phyloP scores from a whole-genome alignment of 2,888 invertebrate genomes.

The Sialis fuliginosa region DNA sequence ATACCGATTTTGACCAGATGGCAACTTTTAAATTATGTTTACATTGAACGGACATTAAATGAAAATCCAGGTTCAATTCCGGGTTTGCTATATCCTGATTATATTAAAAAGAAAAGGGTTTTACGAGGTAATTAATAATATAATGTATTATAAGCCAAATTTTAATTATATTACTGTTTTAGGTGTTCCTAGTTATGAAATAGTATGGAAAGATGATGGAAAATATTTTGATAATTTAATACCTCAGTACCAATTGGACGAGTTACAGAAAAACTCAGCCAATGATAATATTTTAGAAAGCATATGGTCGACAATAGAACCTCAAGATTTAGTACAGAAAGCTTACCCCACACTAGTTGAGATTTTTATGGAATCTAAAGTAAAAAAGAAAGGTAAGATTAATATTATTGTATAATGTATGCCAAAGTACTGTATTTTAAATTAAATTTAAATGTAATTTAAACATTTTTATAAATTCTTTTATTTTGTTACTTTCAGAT shows the following conservation, averaged over 20 bases:
- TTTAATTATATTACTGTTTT: constrained; percentile 10
- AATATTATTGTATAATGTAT: too few relatives aligned
- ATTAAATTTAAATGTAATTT: too few relatives aligned
- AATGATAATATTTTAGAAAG: constrained; percentile 19
- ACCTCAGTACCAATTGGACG: constrained; percentile 37
- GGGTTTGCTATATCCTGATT: constrained; percentile 26
- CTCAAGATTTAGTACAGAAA: constrained; percentile 38
- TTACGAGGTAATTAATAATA: constrained; percentile 22
- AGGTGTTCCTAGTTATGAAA: constrained; percentile 53
- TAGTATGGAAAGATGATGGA: constrained; percentile 46
- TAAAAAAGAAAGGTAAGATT: constrained; percentile 24
- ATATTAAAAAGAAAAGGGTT: constrained; percentile 36
- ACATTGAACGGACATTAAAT: not conserved
- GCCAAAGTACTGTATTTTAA: too few relatives aligned
- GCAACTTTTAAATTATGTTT: constrained; percentile 37
- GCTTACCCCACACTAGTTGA: constrained; percentile 46
- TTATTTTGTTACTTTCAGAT: not conserved
- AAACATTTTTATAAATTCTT: too few relatives aligned
- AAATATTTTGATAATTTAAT: constrained; percentile 37
- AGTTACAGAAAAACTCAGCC: constrained; percentile 27
- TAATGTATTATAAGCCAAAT: not conserved
- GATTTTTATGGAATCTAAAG: constrained; percentile 35
- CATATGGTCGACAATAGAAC: constrained; percentile 50
- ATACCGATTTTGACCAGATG: constrained; percentile 59
- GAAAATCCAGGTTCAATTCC: constrained; percentile 10